A percentile compares a stretch with the other conserved stretches of the same genome.
These are phyloP conservation scores for Trachythela sp. DNA, from an alignment of 64 coral and sea anemone genomes.

Conservation along the genomic window DNA sequence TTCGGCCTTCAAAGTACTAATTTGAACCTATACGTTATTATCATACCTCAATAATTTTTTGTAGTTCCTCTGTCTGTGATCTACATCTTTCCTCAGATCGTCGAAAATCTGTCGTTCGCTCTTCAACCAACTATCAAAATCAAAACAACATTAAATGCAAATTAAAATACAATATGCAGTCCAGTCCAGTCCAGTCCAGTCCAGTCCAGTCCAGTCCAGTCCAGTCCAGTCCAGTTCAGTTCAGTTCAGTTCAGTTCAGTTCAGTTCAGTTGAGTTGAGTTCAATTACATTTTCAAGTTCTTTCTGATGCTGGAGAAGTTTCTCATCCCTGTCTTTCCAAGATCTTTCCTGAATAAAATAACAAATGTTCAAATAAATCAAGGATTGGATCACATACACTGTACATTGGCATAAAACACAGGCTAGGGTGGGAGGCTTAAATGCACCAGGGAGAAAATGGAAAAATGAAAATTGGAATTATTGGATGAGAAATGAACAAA, in stretches of 20 bases:
- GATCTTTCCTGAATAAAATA: neutral
- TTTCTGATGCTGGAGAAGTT: neutral
- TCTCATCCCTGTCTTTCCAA: conserved; percentile 9
- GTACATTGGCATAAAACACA: too few species aligned
- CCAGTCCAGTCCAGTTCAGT: too few species aligned
- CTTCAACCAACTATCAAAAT: conserved; percentile 62
- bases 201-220: too few species aligned
- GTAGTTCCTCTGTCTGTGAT: conserved; percentile 62
- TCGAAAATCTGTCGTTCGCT: conserved; percentile 63
- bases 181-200: too few species aligned
- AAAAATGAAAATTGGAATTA: neutral
- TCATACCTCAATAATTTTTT: conserved; percentile 76
- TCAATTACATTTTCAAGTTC: neutral
- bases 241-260: too few species aligned
- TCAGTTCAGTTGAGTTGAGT: too few species aligned
- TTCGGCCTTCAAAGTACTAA: neutral
- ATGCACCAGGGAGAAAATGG: too few species aligned
- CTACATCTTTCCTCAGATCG: conserved; percentile 54
- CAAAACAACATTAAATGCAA: neutral
- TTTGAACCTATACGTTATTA: neutral
- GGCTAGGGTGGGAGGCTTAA: too few species aligned
- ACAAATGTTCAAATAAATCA: too few species aligned
- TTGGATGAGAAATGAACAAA: too few species aligned
- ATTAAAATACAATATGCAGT: neutral
- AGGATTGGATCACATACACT: too few species aligned